Evolutionary conservation across 2,113 vertebrate species (phyloP).

Genomic region (Calyptomena viridis): DNA sequence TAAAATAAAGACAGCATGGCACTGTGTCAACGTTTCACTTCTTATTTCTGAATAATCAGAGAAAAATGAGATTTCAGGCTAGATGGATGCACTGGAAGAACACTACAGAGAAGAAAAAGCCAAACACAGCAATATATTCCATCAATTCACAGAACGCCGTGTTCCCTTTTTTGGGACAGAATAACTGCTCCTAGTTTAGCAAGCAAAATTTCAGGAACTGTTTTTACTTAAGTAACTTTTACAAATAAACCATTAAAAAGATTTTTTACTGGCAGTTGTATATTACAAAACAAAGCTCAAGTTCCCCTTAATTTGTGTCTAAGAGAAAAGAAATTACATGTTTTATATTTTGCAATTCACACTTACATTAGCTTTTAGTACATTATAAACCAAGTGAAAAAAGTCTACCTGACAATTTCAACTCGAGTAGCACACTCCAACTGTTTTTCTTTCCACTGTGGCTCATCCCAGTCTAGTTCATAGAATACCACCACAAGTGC

Average conservation of each 20-base stretch:
- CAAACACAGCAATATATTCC: not conserved
- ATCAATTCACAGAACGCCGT: not conserved
- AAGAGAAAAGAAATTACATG: not conserved
- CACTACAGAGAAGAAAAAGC: not conserved
- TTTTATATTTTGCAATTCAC: not conserved
- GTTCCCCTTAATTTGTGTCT: not conserved
- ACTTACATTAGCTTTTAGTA: not conserved
- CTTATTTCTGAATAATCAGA: not conserved
- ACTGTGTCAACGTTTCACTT: not conserved
- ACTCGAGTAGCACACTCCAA: constrained; percentile 94
- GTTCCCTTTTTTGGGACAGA: not conserved
- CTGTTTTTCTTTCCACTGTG: constrained; percentile 97
- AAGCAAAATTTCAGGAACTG: not conserved
- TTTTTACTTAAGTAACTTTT: not conserved
- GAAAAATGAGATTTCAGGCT: not conserved
- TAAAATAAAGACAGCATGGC: constrained; percentile 32
- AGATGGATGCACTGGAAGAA: not conserved
- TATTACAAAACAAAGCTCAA: not conserved
- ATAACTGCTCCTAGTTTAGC: not conserved
- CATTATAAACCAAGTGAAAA: not conserved
- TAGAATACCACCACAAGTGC: constrained; percentile 97
- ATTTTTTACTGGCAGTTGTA: not conserved
- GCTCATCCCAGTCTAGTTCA: constrained; percentile 97
- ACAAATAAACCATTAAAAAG: not conserved
- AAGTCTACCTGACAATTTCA: constrained; percentile 91